Conservation (phyloP, 2,888 invertebrate genomes). For the Metalampra italica region DNA sequence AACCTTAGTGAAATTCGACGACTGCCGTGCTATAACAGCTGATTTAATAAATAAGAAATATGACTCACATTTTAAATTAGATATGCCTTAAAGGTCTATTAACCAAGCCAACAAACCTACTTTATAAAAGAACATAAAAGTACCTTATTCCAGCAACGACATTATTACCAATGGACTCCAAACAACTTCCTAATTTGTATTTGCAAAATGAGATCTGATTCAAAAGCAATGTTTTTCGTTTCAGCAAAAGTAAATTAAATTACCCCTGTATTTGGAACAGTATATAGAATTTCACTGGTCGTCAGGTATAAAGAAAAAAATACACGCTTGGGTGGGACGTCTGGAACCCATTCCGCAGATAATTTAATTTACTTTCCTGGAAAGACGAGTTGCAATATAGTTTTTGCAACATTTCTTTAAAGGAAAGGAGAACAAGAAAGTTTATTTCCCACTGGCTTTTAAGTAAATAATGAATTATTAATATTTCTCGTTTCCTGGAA, state of each 20-base stretch:
- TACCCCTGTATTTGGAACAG: background rate
- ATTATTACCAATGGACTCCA: too few relatives aligned
- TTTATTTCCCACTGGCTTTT: conserved; percentile 7
- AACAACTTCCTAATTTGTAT: too few relatives aligned
- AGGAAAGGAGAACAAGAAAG: conserved; percentile 2
- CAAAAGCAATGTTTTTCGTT: background rate
- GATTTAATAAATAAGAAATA: too few relatives aligned
- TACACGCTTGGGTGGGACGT: background rate
- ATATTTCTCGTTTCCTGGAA: background rate
- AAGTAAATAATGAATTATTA: background rate
- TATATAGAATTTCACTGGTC: background rate
- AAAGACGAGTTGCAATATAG: conserved; percentile 7
- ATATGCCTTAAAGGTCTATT: too few relatives aligned
- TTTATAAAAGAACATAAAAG: too few relatives aligned
- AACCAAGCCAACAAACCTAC: too few relatives aligned
- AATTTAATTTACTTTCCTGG: conserved; percentile 29
- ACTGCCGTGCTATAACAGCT: too few relatives aligned
- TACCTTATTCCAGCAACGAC: too few relatives aligned
- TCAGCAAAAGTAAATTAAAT: background rate
- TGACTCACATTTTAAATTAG: too few relatives aligned
- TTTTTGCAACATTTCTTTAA: conserved; percentile 5
- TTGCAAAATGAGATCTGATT: too few relatives aligned
- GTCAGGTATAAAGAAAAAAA: background rate
- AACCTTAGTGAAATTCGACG: too few relatives aligned
- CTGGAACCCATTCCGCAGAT: conserved; percentile 28